These are phyloP conservation scores for Eulemur coronatus DNA, from an alignment of 2,797 vertebrate genomes.

Conservation along the genomic window DNA sequence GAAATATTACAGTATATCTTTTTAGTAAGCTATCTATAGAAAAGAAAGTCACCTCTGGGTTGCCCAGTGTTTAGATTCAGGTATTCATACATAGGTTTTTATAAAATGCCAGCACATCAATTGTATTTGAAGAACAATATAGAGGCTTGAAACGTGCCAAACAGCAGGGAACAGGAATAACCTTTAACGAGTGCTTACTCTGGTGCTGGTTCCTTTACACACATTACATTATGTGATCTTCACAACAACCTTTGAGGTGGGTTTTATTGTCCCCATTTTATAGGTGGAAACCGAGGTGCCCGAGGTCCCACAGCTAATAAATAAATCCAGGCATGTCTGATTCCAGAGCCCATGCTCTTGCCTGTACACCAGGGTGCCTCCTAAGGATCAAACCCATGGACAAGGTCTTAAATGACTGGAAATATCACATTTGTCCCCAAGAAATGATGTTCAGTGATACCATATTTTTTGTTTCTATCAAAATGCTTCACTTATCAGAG, in stretches of 20 bases:
- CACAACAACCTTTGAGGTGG: slow-evolving; percentile 74
- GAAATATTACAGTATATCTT: not conserved
- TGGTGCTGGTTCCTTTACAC: slow-evolving; percentile 50
- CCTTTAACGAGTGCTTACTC: slow-evolving; percentile 62
- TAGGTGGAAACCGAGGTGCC: slow-evolving; percentile 72
- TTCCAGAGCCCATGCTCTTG: slow-evolving; percentile 1
- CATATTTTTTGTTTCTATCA: slow-evolving; percentile 43
- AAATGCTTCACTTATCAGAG: slow-evolving; percentile 47
- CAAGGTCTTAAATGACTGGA: slow-evolving; percentile 37
- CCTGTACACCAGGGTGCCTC: slow-evolving; percentile 56
- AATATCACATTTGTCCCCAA: not conserved
- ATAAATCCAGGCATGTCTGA: slow-evolving; percentile 68
- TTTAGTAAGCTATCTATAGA: not conserved
- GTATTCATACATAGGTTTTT: not conserved
- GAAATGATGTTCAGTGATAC: slow-evolving; percentile 31
- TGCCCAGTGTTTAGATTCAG: slow-evolving; percentile 30
- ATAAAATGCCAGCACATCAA: not conserved
- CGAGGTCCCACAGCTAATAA: slow-evolving; percentile 73
- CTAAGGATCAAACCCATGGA: slow-evolving; percentile 1
- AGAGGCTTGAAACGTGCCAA: slow-evolving; percentile 67
- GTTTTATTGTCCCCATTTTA: slow-evolving; percentile 78
- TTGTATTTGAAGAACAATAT: slow-evolving; percentile 63
- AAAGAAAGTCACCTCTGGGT: not conserved
- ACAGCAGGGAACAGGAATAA: slow-evolving; percentile 67
- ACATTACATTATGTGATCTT: slow-evolving; percentile 68